Percentiles rank a stretch among this genome's conserved stretches.
Conservation (phyloP, 2,888 invertebrate species). For the Hypselothyrea guttata region DNA sequence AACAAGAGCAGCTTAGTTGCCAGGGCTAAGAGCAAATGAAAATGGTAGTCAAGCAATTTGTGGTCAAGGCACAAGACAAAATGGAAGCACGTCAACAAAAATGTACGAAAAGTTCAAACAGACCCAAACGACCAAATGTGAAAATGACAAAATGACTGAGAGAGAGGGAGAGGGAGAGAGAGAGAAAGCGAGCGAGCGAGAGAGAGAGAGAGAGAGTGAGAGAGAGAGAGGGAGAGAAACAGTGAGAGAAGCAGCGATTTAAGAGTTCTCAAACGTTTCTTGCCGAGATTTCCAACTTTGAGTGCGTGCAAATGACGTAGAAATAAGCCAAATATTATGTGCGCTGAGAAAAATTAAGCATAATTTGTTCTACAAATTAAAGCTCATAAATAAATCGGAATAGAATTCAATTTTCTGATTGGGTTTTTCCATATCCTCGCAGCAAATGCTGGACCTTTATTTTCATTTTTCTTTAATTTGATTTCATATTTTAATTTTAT, state of each 20-base stretch:
- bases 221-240: background rate
- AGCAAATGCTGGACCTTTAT: no score
- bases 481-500: no score
- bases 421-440: no score
- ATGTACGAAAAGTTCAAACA: slow-evolving; percentile 28
- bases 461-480: no score
- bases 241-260: background rate
- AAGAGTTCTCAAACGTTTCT: slow-evolving; percentile 11
- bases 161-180: background rate
- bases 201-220: background rate
- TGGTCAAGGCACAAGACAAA: slow-evolving; percentile 60
- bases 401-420: no score
- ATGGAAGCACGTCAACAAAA: slow-evolving; percentile 34
- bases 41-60: slow-evolving; percentile 70
- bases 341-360: no score
- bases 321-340: slow-evolving; percentile 72
- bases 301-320: slow-evolving; percentile 71
- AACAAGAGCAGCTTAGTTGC: slow-evolving; percentile 55
- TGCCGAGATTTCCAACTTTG: slow-evolving; percentile 27
- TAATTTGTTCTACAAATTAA: no score
- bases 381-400: no score
- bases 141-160: slow-evolving; percentile 34
- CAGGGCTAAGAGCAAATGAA: slow-evolving; percentile 64
- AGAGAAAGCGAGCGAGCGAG: background rate
- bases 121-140: slow-evolving; percentile 30